Conservation (phyloP, 64 coral and sea anemone genomes). For the Acropora tenuis region DNA sequence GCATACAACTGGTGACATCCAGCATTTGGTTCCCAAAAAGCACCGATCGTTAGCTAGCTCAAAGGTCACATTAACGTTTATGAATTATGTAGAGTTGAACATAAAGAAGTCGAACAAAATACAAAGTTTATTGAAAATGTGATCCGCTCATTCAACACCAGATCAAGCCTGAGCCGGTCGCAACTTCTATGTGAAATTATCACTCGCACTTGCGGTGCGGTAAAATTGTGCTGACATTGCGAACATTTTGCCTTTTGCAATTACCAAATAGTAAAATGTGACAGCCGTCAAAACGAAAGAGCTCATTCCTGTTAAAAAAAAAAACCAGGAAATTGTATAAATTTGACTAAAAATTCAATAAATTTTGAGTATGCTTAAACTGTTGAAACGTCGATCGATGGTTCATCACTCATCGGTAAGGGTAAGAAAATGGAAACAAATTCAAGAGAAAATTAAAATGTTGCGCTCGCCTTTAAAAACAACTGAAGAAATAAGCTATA, state of each 20-base stretch:
- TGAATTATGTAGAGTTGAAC: slow-evolving; percentile 1
- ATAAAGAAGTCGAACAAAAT: not conserved
- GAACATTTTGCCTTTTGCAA: not conserved
- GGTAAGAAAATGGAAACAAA: not conserved
- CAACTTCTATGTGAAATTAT: not conserved
- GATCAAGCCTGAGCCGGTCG: not conserved
- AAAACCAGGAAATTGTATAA: not conserved
- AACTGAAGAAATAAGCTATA: not conserved
- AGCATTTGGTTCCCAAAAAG: not conserved
- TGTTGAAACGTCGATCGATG: not conserved
- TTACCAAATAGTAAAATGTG: not conserved
- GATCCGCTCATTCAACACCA: not conserved
- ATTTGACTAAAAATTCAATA: not conserved
- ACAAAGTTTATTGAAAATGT: not conserved
- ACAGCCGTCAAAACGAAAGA: not conserved
- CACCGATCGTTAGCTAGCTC: not conserved
- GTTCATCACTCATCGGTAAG: too few species aligned
- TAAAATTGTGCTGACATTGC: not conserved
- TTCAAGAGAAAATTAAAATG: not conserved
- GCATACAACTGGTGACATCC: too few species aligned
- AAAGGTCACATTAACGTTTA: not conserved
- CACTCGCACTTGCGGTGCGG: not conserved
- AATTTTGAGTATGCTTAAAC: not conserved
- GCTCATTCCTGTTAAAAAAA: not conserved
- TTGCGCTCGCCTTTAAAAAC: not conserved